Evolutionary conservation across 1,140 invertebrate species (phyloP).

Genomic region (Sitophilus oryzae): DNA sequence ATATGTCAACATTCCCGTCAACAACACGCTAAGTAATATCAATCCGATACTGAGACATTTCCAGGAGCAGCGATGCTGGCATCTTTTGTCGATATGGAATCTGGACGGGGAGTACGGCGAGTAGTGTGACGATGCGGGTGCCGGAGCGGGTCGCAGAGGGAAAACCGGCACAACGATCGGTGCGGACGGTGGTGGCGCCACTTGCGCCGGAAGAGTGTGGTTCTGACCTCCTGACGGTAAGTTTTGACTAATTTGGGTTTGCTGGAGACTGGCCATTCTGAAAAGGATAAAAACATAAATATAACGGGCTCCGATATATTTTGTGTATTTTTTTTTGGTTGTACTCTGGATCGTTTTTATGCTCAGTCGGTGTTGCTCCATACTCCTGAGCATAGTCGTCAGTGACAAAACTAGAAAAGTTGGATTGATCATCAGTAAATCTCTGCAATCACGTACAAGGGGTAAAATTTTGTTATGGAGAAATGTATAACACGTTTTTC

Average conservation of each 20-base stretch:
- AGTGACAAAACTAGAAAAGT: no score
- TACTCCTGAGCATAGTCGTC: no score
- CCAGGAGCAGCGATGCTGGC: slow-evolving; percentile 89
- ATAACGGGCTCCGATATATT: no score
- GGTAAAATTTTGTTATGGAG: no score
- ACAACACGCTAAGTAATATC: slow-evolving; percentile 78
- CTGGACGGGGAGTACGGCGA: slow-evolving; percentile 81
- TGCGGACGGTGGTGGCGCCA: slow-evolving; percentile 46
- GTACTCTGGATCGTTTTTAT: no score
- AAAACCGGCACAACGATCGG: slow-evolving; percentile 75
- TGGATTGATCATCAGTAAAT: no score
- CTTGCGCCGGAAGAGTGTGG: slow-evolving; percentile 41
- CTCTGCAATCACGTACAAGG: no score
- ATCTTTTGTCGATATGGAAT: slow-evolving; percentile 89
- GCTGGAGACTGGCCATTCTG: slow-evolving; percentile 51
- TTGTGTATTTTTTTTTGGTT: no score
- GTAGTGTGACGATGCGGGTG: slow-evolving; percentile 67
- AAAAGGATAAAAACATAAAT: slow-evolving; percentile 33
- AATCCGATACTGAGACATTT: slow-evolving; percentile 88
- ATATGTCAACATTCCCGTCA: slow-evolving; percentile 87
- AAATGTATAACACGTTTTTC: no score
- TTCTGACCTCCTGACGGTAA: slow-evolving; percentile 42
- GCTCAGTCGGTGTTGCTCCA: no score
- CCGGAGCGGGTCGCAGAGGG: slow-evolving; percentile 62
- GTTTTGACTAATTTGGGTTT: slow-evolving; percentile 41